Base-by-base conservation (phyloP, 2,888 invertebrate species). In the Lithophane ornitopus region DNA sequence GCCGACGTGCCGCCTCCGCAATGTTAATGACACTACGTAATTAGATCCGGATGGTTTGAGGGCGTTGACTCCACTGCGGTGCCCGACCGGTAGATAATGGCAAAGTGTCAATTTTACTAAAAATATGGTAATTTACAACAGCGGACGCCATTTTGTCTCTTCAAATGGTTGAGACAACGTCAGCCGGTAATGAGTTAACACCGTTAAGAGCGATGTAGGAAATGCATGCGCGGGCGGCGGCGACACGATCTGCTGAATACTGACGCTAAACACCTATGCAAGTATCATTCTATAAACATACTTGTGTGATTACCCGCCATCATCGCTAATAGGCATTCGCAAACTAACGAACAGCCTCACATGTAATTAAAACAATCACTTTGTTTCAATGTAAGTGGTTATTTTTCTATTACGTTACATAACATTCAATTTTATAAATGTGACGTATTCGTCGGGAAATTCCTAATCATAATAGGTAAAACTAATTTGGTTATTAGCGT, bases 1-100 rank as follows among this genome's bases (percentile, higher is more conserved):
- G 92, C 96, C 96, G 96, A 96, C 96, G 96, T 95, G 96, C 95
- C 95, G 94, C 94, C 95, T 94, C 94, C 93, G 91, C 91, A 91
- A 94, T 95, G 95, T 94, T 96, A 96, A 96, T 96, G 96, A 96
- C 96, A 94, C 94, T 91, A 92, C 92, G 94, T 96, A 96, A 96
- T 96, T 96, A 96, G 96, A 96, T 96, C 94, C 96, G 96, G 96
- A 96, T 96, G 96, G 95, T 95, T 95, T 91, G 94, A 92, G 96
- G 94, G 89, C 96, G 93, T 92, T 95, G 96, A 95, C 95, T 94
- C 87, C 72, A 84, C 91, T 92, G 92, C 92, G 92, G 93, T 93
- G 94, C 94, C 93, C 95, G 93, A 93, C 94, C 93, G 93, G 93
- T 93, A 91, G 91, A 92, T 93, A 94, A 94, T 95, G 91, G 93